Percentiles rank a stretch among this genome's conserved stretches.
Evolutionary conservation across 2,113 vertebrate species (phyloP).

Genomic region (Datnioides undecimradiatus): DNA sequence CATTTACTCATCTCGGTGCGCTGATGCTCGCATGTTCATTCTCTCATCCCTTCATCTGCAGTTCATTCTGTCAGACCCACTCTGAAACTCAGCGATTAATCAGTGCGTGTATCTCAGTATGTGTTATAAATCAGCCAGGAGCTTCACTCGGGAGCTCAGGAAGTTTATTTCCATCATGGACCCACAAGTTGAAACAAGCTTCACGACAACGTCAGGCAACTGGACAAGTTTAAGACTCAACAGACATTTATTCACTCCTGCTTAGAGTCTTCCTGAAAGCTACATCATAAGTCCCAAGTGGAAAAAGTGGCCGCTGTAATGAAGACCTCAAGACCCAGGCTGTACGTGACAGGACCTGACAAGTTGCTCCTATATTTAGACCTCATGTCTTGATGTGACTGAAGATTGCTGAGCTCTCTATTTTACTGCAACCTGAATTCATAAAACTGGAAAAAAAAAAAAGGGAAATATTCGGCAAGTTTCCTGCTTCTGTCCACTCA

Average conservation of each 20-base stretch:
- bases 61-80: constrained; percentile 10
- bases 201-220: neutral
- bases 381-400: neutral
- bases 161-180: constrained; percentile 23
- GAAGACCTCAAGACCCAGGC: neutral
- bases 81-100: constrained; percentile 16
- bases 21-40: neutral
- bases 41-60: constrained; percentile 30
- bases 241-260: neutral
- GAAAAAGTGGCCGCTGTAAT: neutral
- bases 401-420: no score
- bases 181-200: neutral
- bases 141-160: neutral
- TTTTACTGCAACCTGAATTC: neutral
- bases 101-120: neutral
- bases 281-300: neutral
- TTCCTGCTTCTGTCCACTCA: neutral
- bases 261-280: constrained; percentile 20
- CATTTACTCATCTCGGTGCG: neutral
- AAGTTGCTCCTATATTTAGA: neutral
- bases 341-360: neutral
- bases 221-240: neutral
- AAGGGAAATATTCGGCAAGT: no score
- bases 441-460: neutral
- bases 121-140: constrained; percentile 10